These are phyloP conservation scores for Drosophila pruinosa DNA, from an alignment of 1,140 invertebrate species.

Conservation along the genomic window DNA sequence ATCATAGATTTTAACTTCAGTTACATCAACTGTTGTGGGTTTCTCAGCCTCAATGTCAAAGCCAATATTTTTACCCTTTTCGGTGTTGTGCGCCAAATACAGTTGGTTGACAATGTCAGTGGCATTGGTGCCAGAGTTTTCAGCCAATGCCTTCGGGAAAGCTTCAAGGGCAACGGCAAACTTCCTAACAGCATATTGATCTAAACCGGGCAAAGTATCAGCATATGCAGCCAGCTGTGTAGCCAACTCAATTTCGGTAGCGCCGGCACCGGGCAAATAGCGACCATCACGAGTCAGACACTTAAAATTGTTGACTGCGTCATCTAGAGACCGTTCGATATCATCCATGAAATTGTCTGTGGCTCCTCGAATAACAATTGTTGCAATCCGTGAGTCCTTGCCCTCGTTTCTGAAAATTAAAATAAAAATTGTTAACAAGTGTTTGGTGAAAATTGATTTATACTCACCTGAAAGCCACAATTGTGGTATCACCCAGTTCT, in stretches of 20 bases:
- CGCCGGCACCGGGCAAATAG: conserved; percentile 96
- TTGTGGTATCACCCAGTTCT: conserved; percentile 97
- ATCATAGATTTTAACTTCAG: conserved; percentile 91
- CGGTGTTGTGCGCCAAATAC: conserved; percentile 93
- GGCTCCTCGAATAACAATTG: conserved; percentile 96
- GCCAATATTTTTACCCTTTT: conserved; percentile 91
- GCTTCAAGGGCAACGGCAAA: conserved; percentile 96
- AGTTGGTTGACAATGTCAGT: conserved; percentile 95
- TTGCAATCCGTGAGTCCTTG: conserved; percentile 93
- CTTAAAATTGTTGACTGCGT: conserved; percentile 99
- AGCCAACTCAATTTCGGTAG: conserved; percentile 97
- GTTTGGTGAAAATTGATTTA: no score
- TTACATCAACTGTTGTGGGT: conserved; percentile 88
- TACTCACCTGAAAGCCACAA: conserved; percentile 91
- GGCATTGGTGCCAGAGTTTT: conserved; percentile 95
- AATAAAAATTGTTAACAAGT: not conserved
- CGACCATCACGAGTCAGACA: conserved; percentile 88
- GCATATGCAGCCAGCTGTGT: conserved; percentile 92
- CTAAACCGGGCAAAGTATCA: conserved; percentile 95
- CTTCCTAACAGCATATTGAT: conserved; percentile 98
- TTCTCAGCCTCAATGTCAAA: conserved; percentile 93
- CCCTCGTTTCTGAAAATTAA: conserved; percentile 85
- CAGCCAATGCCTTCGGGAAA: conserved; percentile 95
- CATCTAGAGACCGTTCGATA: conserved; percentile 98
- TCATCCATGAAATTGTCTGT: conserved; percentile 99